Conservation (phyloP, 2,113 vertebrate species). For the Columba janthina region DNA sequence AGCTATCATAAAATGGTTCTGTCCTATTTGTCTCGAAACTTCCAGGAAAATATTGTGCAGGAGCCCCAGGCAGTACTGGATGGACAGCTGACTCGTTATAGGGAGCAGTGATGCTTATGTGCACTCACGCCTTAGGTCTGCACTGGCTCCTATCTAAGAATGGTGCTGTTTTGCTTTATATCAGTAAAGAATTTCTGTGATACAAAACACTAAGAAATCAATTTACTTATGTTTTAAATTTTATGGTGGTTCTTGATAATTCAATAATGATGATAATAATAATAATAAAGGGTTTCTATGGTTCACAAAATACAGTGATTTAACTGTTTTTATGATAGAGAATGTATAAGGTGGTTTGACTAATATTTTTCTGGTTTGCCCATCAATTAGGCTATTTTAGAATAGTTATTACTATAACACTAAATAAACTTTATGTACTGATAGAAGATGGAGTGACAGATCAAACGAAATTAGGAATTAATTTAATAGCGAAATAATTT, state of each 20-base stretch:
- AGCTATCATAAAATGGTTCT: background rate
- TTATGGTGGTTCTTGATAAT: constrained; percentile 26
- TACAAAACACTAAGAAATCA: background rate
- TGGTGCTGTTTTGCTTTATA: background rate
- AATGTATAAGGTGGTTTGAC: background rate
- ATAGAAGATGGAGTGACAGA: background rate
- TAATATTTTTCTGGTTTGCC: background rate
- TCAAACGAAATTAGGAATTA: background rate
- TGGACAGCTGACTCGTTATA: background rate
- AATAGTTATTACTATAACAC: background rate
- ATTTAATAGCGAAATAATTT: background rate
- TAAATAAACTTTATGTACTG: background rate
- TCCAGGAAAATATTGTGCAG: background rate
- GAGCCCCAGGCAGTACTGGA: background rate
- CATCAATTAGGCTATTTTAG: background rate
- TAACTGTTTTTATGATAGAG: background rate
- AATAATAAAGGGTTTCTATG: background rate
- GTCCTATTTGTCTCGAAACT: background rate
- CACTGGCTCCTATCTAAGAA: background rate
- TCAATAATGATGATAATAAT: constrained; percentile 2
- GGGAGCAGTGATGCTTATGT: background rate
- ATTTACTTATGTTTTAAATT: constrained; percentile 12
- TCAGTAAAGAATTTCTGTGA: background rate
- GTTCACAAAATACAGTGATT: background rate
- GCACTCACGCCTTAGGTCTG: background rate